Evolutionary conservation across 2,113 vertebrate genomes (phyloP).

Genomic region (Chionodraco myersi): DNA sequence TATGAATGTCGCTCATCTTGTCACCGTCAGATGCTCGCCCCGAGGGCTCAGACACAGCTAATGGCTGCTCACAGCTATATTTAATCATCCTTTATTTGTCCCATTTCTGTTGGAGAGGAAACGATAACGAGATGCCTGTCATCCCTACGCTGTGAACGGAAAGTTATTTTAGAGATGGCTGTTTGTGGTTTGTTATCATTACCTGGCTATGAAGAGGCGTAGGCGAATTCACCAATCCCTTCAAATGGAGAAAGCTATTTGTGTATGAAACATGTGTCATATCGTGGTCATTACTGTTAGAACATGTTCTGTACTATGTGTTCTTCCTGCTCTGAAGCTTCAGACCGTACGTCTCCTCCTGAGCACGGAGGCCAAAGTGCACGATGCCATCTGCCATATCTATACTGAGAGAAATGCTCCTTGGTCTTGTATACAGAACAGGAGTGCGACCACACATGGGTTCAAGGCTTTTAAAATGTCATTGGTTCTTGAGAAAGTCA

Average conservation of each 20-base stretch:
- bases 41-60: constrained; percentile 14
- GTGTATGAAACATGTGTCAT: not conserved
- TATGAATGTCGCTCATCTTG: not conserved
- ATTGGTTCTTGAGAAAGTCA: constrained; percentile 63
- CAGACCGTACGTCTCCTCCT: not conserved
- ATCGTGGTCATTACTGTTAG: not conserved
- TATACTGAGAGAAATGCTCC: not conserved
- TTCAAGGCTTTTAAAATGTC: constrained; percentile 74
- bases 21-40: constrained; percentile 12
- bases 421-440: constrained; percentile 13
- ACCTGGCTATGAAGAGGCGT: constrained; percentile 1
- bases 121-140: constrained; percentile 1
- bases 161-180: not conserved
- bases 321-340: not conserved
- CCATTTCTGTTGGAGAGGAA: not conserved
- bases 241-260: not conserved
- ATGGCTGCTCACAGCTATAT: constrained; percentile 23
- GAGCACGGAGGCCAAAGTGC: not conserved
- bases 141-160: not conserved
- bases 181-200: constrained; percentile 10
- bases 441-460: constrained; percentile 12
- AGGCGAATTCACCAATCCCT: too few species aligned
- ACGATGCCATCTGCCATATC: constrained; percentile 1
- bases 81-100: constrained; percentile 24
- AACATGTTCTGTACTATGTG: not conserved